A percentile compares a stretch with the other conserved stretches of the same genome.
These are phyloP conservation scores for Drosophila austrosaltans DNA, from an alignment of 2,888 invertebrate species.

Conservation along the genomic window DNA sequence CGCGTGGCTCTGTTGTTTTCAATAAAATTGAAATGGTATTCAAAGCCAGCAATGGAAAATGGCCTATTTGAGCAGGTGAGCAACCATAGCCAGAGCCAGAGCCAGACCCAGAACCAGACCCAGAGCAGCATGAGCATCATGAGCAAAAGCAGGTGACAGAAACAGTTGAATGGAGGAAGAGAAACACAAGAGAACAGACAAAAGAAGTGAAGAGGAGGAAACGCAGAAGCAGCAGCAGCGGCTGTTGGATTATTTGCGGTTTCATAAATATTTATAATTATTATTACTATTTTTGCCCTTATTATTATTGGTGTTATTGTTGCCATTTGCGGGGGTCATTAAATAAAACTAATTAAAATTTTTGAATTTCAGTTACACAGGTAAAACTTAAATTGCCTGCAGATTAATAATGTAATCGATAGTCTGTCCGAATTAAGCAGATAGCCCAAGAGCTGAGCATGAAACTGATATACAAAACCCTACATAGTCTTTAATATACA, in stretches of 20 bases:
- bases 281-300: conserved; percentile 30
- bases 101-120: too few relatives aligned
- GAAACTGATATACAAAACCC: not conserved
- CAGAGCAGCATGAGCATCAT: too few relatives aligned
- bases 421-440: conserved; percentile 19
- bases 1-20: conserved; percentile 43
- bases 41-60: conserved; percentile 24
- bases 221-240: not conserved
- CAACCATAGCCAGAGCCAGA: too few relatives aligned
- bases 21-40: conserved; percentile 48
- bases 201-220: not conserved
- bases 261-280: conserved; percentile 52
- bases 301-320: conserved; percentile 30
- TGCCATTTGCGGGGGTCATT: conserved; percentile 3
- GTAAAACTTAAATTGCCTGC: conserved; percentile 39
- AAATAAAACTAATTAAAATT: conserved; percentile 57
- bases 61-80: conserved; percentile 1
- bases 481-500: not conserved
- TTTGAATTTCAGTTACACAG: not conserved
- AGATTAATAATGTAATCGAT: conserved; percentile 51
- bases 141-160: not conserved
- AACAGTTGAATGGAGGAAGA: not conserved
- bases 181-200: not conserved
- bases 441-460: not conserved
- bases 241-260: conserved; percentile 23